Conservation (phyloP, 2,888 invertebrate species). For the Chrysolina americana region DNA sequence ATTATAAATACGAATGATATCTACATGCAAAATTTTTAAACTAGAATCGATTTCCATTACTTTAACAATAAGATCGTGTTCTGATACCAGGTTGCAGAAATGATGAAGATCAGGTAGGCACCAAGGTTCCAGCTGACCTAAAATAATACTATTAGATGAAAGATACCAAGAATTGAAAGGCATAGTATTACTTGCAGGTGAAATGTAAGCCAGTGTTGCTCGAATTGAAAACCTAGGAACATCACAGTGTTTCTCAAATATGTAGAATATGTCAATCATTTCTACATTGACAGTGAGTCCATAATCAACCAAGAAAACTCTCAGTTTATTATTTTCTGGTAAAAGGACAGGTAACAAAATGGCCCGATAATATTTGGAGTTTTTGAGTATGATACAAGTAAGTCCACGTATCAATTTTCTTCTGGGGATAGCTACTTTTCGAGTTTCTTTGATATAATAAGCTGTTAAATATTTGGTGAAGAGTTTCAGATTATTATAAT, state of each 20-base stretch:
- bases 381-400: constrained; percentile 28
- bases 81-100: constrained; percentile 32
- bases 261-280: constrained; percentile 30
- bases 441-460: constrained; percentile 28
- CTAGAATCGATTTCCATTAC: constrained; percentile 31
- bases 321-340: constrained; percentile 26
- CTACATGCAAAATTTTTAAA: constrained; percentile 34
- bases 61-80: constrained; percentile 27
- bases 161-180: neutral
- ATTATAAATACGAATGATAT: constrained; percentile 18
- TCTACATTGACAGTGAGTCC: constrained; percentile 33
- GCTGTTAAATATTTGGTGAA: constrained; percentile 38
- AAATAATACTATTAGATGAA: constrained; percentile 12
- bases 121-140: constrained; percentile 39
- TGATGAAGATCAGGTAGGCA: constrained; percentile 26
- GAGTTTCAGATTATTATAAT: constrained; percentile 33
- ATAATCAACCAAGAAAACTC: constrained; percentile 44
- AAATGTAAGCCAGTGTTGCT: constrained; percentile 38
- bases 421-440: constrained; percentile 14
- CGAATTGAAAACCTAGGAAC: constrained; percentile 44
- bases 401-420: constrained; percentile 19
- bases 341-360: constrained; percentile 34
- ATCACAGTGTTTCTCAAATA: constrained; percentile 34
- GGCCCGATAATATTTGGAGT: constrained; percentile 30
- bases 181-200: constrained; percentile 19